Evolutionary conservation across 2,888 invertebrate species (phyloP).

Genomic region (Achlya flavicornis): DNA sequence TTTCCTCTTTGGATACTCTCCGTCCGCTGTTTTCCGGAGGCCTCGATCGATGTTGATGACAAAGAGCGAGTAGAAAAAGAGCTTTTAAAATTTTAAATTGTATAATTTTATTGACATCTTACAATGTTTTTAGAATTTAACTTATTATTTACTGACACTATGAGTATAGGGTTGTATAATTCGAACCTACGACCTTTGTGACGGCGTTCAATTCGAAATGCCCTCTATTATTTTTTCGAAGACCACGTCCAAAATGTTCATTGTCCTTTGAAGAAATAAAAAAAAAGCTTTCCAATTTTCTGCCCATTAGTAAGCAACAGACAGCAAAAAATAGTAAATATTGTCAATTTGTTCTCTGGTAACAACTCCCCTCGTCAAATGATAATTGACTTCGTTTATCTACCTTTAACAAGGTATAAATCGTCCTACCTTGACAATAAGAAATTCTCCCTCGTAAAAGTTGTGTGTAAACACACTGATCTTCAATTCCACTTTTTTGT

Average conservation of each 20-base stretch:
- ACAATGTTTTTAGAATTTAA: no score
- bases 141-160: no score
- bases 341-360: neutral
- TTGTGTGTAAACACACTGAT: slow-evolving; percentile 27
- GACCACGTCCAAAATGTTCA: neutral
- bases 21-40: no score
- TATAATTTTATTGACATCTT: no score
- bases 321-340: slow-evolving; percentile 7
- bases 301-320: neutral
- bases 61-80: no score
- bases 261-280: neutral
- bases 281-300: slow-evolving; percentile 2
- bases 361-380: neutral
- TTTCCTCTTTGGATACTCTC: no score
- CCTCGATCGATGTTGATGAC: no score
- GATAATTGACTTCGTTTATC: slow-evolving; percentile 7
- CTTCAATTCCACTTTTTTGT: slow-evolving; percentile 29
- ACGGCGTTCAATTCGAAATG: no score
- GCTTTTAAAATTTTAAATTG: no score
- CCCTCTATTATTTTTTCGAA: no score
- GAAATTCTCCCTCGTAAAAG: slow-evolving; percentile 30
- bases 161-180: no score
- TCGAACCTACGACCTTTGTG: no score
- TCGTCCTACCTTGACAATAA: slow-evolving; percentile 31
- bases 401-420: slow-evolving; percentile 26